A percentile compares a stretch with the other conserved stretches of the same genome.
phyloP scores from a whole-genome alignment of 37 sponge, comb jelly and placozoan genomes.

The Mnemiopsis leidyi region DNA sequence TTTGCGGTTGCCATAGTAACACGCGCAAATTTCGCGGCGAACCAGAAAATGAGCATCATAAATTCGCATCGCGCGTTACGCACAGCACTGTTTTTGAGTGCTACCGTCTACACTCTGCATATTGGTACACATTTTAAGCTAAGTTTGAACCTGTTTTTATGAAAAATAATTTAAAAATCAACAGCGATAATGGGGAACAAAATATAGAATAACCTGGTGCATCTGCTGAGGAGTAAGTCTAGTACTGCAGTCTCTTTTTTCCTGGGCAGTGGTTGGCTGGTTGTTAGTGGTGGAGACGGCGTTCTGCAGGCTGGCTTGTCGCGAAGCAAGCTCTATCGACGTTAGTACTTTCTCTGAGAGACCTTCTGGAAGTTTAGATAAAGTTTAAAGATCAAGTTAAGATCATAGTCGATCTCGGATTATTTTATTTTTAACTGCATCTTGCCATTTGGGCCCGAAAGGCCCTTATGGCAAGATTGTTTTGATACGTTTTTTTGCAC shows the following conservation, averaged over 20 bases:
- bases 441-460: no score
- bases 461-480: no score
- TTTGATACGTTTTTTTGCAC: no score
- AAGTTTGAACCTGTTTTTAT: no score
- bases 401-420: no score
- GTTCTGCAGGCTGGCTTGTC: slow-evolving; percentile 21
- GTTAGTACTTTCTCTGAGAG: slow-evolving; percentile 48
- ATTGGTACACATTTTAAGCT: no score
- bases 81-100: not conserved
- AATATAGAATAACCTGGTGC: slow-evolving; percentile 66
- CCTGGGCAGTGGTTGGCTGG: slow-evolving; percentile 43
- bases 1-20: not conserved
- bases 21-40: not conserved
- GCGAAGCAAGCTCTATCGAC: not conserved
- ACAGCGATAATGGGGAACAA: no score
- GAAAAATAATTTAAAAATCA: no score
- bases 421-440: no score
- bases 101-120: no score
- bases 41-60: not conserved
- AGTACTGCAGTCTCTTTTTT: slow-evolving; percentile 46
- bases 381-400: no score
- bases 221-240: slow-evolving; percentile 53
- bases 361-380: slow-evolving; percentile 52
- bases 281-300: slow-evolving; percentile 4
- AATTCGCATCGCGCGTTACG: not conserved